These are phyloP conservation scores for Xestobium rufovillosum DNA, from an alignment of 2,888 invertebrate genomes.

Conservation along the genomic window DNA sequence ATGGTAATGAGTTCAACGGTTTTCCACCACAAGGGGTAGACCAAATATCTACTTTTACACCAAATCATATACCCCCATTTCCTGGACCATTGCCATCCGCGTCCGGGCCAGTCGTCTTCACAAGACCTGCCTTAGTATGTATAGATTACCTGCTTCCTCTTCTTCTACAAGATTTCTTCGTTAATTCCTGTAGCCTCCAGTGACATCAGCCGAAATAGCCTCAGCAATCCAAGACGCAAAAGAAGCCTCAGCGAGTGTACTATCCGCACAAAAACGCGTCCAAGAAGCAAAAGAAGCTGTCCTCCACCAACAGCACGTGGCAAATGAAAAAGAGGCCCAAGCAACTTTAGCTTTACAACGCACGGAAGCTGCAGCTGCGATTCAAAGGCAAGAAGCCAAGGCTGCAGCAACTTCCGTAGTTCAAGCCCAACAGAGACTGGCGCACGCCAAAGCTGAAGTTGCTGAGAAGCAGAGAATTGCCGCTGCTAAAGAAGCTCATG, in stretches of 20 bases:
- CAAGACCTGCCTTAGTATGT: conserved; percentile 1
- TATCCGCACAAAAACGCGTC: conserved; percentile 65
- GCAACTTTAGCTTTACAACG: conserved; percentile 48
- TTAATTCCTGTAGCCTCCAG: conserved; percentile 27
- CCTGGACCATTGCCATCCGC: background rate
- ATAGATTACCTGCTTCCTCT: too few species aligned
- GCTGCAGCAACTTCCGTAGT: conserved; percentile 60
- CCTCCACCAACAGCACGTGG: conserved; percentile 62
- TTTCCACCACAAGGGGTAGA: too few species aligned
- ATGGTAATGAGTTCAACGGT: too few species aligned
- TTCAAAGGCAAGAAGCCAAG: conserved; percentile 59
- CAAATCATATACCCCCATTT: background rate
- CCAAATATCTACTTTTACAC: background rate
- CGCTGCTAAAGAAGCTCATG: conserved; percentile 63
- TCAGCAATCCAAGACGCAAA: conserved; percentile 67
- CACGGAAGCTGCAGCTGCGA: conserved; percentile 59
- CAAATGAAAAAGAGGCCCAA: conserved; percentile 65
- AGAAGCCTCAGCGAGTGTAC: conserved; percentile 62
- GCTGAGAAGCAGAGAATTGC: conserved; percentile 66
- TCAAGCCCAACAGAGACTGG: conserved; percentile 61
- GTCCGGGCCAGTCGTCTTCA: background rate
- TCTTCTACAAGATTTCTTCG: background rate
- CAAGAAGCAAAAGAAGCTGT: conserved; percentile 66
- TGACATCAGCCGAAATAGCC: conserved; percentile 59
- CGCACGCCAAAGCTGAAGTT: conserved; percentile 61